Conservation (phyloP, 2,113 vertebrate species). For the Rhabdornis inornatus region DNA sequence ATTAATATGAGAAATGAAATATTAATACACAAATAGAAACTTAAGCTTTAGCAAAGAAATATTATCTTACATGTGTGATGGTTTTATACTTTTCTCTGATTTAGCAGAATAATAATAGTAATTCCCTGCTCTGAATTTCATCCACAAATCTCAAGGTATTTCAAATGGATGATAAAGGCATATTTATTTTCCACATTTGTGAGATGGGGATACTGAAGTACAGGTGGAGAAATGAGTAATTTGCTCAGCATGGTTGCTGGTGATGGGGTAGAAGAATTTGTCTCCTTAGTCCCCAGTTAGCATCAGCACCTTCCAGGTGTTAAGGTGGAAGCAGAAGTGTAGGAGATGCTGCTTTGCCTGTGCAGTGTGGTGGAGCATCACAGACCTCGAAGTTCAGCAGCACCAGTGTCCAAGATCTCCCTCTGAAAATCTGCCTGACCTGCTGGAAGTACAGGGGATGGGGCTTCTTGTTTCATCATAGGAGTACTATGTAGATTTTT, state of each 20-base stretch:
- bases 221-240: neutral
- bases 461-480: neutral
- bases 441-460: neutral
- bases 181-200: neutral
- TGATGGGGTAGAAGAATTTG: neutral
- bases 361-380: neutral
- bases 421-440: neutral
- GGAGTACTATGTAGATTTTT: neutral
- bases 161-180: neutral
- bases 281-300: neutral
- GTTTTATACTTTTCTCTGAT: neutral
- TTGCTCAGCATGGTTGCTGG: neutral
- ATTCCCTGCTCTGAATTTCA: slow-evolving; percentile 17
- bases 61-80: neutral
- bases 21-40: slow-evolving; percentile 38
- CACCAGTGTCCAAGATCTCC: neutral
- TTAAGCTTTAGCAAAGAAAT: neutral
- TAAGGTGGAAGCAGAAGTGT: neutral
- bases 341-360: neutral
- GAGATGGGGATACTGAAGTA: neutral
- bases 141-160: neutral
- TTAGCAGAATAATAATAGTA: neutral
- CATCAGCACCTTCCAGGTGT: neutral
- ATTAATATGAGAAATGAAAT: slow-evolving; percentile 38
- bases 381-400: neutral